Base-by-base conservation (phyloP, 1,140 invertebrate species). In the Zaprionus gabonicus region DNA sequence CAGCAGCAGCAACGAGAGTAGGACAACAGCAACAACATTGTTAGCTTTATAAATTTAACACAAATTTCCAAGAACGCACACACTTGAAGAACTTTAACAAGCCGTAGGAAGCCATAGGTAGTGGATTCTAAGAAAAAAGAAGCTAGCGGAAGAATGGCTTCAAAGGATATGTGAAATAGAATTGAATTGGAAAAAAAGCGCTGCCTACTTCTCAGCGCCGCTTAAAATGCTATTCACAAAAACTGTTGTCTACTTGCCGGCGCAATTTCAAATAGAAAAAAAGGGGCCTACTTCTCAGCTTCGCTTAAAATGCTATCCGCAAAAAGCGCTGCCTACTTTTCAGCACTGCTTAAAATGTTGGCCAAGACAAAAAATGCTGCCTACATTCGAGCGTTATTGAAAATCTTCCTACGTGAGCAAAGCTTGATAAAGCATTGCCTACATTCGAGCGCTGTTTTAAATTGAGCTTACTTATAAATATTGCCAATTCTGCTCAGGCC, bases 261-360 rank as follows among this genome's bases (percentile, higher is more conserved):
- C 28, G 7, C 28, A 28, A 28, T 75, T 63, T 27, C 27, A 38
- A 34, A 27, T 58, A 31, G 31, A 62, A 70, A 51, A 75, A 75
- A 75, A 9, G 34, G 17, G 62, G 65, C 65, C 57, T 57, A 65
- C 60, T 57, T 57, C 25, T n/a, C 49, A 12, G 69, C 60, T 41
- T 62, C 34, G 28, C 31, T 15, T 31, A 71, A 65, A 49, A 49
- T 53, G 57, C 53, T 31, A 51, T 38, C 69, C 28, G 36, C 13
- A 62, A 60, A 64, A 75, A 79, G 20, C 36, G 51, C 70, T 70
- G 65, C 66, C 76, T 62, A 75, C 76, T 49, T 34, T 34, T 34
- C 9, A 34, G 9, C 31, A 10, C 31, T 10, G 31, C 71, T 59
- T 17, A 34, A 38, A 34, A 27, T 53, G 23, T 34, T 34, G 31